These are phyloP conservation scores for Pterostichus madidus DNA, from an alignment of 2,888 invertebrate genomes.

Conservation along the genomic window DNA sequence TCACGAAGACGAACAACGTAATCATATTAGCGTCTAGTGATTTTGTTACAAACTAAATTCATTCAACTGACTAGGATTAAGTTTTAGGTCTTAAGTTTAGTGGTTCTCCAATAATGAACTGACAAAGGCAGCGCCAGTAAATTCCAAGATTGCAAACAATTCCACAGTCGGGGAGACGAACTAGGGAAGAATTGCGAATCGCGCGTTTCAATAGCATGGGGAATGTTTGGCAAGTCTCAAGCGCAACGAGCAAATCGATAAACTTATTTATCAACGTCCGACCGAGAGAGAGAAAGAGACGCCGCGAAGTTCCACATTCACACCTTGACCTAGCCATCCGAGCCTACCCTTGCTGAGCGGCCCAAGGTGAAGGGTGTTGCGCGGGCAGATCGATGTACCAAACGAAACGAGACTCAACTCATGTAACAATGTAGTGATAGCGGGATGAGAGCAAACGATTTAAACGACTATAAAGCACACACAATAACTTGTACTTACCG, in stretches of 20 bases:
- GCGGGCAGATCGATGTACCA: neutral
- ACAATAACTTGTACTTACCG: slow-evolving; percentile 81
- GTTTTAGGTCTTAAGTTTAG: slow-evolving; percentile 8
- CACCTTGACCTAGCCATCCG: slow-evolving; percentile 64
- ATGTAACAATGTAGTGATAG: neutral
- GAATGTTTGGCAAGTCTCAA: slow-evolving; percentile 14
- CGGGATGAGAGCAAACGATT: neutral
- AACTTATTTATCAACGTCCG: slow-evolving; percentile 60
- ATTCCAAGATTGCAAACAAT: slow-evolving; percentile 57
- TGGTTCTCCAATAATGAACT: slow-evolving; percentile 29
- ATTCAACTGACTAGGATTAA: neutral
- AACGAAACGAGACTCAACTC: neutral
- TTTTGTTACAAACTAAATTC: slow-evolving; percentile 4
- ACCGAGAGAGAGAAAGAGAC: neutral
- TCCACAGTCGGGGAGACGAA: neutral
- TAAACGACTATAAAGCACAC: neutral
- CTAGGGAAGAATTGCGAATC: slow-evolving; percentile 24
- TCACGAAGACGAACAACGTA: neutral
- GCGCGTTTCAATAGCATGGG: slow-evolving; percentile 7
- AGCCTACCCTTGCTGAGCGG: slow-evolving; percentile 20
- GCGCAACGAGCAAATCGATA: slow-evolving; percentile 48
- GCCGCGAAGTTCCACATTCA: slow-evolving; percentile 52
- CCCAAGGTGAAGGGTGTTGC: slow-evolving; percentile 46
- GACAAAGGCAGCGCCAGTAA: slow-evolving; percentile 32
- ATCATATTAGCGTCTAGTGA: neutral